Evolutionary conservation across 1,140 invertebrate genomes (phyloP).

Genomic region (Pseudomyrmex dendroicus): DNA sequence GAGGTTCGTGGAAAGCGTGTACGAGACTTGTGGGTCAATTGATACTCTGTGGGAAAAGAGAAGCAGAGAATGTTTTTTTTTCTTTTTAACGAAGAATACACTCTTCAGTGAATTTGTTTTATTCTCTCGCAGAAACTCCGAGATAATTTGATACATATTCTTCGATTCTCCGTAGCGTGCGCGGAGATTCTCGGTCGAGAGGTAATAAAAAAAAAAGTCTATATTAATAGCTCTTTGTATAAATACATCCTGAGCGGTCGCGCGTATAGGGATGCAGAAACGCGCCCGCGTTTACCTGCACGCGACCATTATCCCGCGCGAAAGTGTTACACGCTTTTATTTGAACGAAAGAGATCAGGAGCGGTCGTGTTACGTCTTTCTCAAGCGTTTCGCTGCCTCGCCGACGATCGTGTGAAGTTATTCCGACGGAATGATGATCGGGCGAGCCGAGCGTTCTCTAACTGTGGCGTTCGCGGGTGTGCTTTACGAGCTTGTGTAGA

Average conservation of each 20-base stretch:
- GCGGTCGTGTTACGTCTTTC: constrained; percentile 54
- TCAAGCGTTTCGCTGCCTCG: constrained; percentile 29
- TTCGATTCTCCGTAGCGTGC: not conserved
- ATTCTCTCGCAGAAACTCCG: not conserved
- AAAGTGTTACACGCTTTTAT: constrained; percentile 59
- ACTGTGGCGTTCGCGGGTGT: constrained; percentile 12
- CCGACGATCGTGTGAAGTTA: constrained; percentile 63
- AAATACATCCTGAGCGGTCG: constrained; percentile 16
- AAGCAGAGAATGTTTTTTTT: constrained; percentile 5
- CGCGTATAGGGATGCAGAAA: constrained; percentile 1
- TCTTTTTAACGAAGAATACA: not conserved
- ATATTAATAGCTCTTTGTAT: constrained; percentile 56
- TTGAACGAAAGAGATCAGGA: constrained; percentile 49
- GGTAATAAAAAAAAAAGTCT: constrained; percentile 9
- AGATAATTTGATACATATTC: not conserved
- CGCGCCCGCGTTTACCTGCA: constrained; percentile 51
- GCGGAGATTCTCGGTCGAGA: not conserved
- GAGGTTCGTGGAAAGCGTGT: no score
- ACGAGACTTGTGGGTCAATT: not conserved
- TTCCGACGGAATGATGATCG: constrained; percentile 46
- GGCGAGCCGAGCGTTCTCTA: constrained; percentile 37
- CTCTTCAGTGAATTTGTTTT: not conserved
- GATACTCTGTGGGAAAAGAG: not conserved
- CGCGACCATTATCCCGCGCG: constrained; percentile 49
- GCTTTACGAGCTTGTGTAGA: constrained; percentile 25